A percentile compares a stretch with the other conserved stretches of the same genome.
Evolutionary conservation across 1,140 invertebrate genomes (phyloP).

Genomic region (Lepidurus couesii): DNA sequence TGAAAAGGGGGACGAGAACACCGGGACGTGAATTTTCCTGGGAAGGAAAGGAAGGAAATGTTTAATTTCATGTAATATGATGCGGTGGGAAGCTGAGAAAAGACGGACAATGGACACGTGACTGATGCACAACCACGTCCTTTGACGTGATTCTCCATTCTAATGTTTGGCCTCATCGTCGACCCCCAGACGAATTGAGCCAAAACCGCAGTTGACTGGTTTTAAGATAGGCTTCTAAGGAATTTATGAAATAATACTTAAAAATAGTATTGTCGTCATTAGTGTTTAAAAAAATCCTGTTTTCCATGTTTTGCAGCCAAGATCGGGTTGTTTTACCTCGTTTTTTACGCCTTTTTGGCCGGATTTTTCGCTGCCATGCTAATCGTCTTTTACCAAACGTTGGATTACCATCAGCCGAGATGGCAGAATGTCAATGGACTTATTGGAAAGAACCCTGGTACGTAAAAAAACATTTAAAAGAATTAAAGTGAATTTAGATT

Average conservation of each 20-base stretch:
- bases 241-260: not conserved
- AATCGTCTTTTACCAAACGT: slow-evolving; percentile 85
- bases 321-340: slow-evolving; percentile 87
- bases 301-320: slow-evolving; percentile 63
- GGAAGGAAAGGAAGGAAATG: not conserved
- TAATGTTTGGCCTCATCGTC: slow-evolving; percentile 31
- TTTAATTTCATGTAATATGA: not conserved
- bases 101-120: not conserved
- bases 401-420: slow-evolving; percentile 76
- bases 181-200: not conserved
- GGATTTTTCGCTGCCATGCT: slow-evolving; percentile 87
- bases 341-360: slow-evolving; percentile 81
- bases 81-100: not conserved
- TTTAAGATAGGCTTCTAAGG: no score
- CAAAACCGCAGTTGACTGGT: not conserved
- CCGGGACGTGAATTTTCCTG: not conserved
- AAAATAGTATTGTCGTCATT: slow-evolving; percentile 4
- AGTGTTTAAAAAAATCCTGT: slow-evolving; percentile 6
- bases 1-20: not conserved
- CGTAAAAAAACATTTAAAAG: slow-evolving; percentile 36
- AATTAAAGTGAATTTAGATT: not conserved
- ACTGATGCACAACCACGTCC: not conserved
- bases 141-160: slow-evolving; percentile 34
- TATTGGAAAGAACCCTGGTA: slow-evolving; percentile 87
- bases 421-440: slow-evolving; percentile 75